Conservation (phyloP, 2,888 invertebrate species). For the Hirtodrosophila confusa region DNA sequence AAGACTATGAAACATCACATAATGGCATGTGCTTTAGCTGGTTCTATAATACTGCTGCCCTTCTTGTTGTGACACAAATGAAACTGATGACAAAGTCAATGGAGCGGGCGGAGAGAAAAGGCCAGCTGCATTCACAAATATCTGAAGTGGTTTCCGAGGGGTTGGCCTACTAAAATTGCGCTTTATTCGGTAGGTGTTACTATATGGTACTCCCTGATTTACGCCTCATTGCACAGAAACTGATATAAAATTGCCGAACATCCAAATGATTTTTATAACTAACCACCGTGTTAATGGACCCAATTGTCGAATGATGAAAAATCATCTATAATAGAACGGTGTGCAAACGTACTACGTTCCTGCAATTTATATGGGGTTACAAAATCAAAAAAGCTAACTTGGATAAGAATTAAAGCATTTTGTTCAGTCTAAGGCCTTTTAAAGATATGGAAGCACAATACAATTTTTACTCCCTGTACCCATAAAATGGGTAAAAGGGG, state of each 20-base stretch:
- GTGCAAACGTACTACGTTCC: no score
- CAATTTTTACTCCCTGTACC: no score
- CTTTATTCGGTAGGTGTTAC: conserved; percentile 49
- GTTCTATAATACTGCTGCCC: conserved; percentile 45
- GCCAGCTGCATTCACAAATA: conserved; percentile 51
- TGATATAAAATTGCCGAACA: conserved; percentile 28
- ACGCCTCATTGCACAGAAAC: conserved; percentile 58
- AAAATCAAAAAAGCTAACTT: no score
- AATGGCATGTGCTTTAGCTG: conserved; percentile 56
- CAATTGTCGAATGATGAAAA: conserved; percentile 22
- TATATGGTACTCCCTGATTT: conserved; percentile 61
- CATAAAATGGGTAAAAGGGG: no score
- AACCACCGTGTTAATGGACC: conserved; percentile 56
- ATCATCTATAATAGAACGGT: conserved; percentile 2
- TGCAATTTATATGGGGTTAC: no score
- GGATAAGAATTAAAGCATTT: no score
- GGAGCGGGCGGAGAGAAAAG: conserved; percentile 56
- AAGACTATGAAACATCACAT: conserved; percentile 27
- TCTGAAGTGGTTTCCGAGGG: conserved; percentile 46
- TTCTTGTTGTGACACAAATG: conserved; percentile 67
- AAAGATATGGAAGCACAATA: no score
- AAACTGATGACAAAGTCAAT: conserved; percentile 57
- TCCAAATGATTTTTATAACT: conserved; percentile 33
- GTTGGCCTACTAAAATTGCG: conserved; percentile 4
- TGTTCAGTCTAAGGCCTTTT: no score